Evolutionary conservation across 2,797 vertebrate genomes (phyloP).

Genomic region (Octomys mimax): DNA sequence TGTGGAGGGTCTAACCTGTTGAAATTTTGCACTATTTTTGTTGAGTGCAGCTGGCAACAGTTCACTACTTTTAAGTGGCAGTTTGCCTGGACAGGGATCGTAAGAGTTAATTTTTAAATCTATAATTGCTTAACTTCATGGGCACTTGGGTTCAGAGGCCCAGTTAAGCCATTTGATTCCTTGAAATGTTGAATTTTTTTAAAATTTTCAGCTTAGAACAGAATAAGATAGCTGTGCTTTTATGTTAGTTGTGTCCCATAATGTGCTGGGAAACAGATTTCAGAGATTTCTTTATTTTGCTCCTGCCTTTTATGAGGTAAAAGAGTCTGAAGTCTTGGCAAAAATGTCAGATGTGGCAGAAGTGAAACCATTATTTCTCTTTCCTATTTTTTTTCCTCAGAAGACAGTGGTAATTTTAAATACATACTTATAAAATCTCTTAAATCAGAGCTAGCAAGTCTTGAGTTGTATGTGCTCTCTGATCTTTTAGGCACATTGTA

Average conservation of each 20-base stretch:
- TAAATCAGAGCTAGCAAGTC: neutral
- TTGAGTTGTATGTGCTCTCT: neutral
- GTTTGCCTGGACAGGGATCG: constrained; percentile 35
- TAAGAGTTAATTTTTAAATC: constrained; percentile 48
- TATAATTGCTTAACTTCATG: constrained; percentile 50
- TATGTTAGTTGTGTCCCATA: constrained; percentile 52
- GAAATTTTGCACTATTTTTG: constrained; percentile 47
- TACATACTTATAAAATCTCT: constrained; percentile 24
- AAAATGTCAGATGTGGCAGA: constrained; percentile 56
- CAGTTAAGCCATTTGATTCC: constrained; percentile 8
- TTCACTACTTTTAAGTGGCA: constrained; percentile 36
- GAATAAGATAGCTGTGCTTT: constrained; percentile 66
- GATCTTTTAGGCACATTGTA: neutral
- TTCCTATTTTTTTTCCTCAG: constrained; percentile 38
- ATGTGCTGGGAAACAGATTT: constrained; percentile 54
- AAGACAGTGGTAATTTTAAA: constrained; percentile 52
- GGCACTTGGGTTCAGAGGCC: constrained; percentile 43
- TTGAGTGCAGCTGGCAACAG: neutral
- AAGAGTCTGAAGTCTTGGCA: constrained; percentile 64
- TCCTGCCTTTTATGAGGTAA: constrained; percentile 71
- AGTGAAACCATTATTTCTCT: constrained; percentile 65
- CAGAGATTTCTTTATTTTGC: constrained; percentile 70
- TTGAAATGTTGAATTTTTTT: constrained; percentile 22
- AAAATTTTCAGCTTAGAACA: constrained; percentile 50
- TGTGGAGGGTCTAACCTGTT: neutral